Evolutionary conservation across 1,140 invertebrate species (phyloP).

Genomic region (Magallana gigas): DNA sequence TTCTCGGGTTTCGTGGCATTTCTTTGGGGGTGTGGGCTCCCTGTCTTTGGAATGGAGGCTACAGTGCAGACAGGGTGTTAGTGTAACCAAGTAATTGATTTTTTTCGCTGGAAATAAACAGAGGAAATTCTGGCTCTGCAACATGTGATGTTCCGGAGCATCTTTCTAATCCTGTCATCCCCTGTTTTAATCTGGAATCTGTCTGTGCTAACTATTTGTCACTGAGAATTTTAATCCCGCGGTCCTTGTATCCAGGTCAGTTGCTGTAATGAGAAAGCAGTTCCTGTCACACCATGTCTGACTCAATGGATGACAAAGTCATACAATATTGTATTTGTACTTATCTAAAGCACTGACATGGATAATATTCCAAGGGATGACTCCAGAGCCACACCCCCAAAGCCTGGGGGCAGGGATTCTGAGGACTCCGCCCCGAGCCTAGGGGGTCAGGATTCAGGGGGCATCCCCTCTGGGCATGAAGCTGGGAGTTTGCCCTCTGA

Average conservation of each 20-base stretch:
- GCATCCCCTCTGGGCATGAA: not conserved
- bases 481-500: not conserved
- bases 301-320: too few species aligned
- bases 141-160: not conserved
- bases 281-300: too few species aligned
- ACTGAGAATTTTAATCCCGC: too few species aligned
- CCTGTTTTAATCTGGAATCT: too few species aligned
- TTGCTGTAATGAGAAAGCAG: too few species aligned
- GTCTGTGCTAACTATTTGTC: too few species aligned
- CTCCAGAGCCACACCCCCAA: not conserved
- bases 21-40: not conserved
- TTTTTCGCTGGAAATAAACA: not conserved
- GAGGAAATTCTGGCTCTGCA: slow-evolving; percentile 15
- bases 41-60: not conserved
- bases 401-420: not conserved
- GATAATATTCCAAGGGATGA: not conserved
- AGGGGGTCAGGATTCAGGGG: not conserved
- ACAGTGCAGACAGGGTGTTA: not conserved
- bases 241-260: too few species aligned
- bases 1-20: not conserved
- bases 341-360: not conserved
- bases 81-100: slow-evolving; percentile 5
- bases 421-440: not conserved
- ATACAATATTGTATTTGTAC: too few species aligned
- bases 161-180: not conserved